Conservation (phyloP, 1,140 invertebrate species). For the Olivierus martensii region DNA sequence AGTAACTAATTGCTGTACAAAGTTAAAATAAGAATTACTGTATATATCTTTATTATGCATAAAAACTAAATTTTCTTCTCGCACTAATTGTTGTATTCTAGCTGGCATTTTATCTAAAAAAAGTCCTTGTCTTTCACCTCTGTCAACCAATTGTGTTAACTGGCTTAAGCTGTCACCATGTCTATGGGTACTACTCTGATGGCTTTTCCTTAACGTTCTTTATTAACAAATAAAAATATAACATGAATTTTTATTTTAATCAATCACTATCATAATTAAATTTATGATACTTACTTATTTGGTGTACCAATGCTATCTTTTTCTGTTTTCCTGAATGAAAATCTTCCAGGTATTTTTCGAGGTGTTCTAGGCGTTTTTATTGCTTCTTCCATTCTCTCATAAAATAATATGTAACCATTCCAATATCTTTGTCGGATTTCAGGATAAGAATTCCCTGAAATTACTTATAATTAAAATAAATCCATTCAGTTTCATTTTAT, state of each 20-base stretch:
- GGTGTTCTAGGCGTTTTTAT: conserved; percentile 28
- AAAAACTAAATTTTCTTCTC: conserved; percentile 39
- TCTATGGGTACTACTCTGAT: not conserved
- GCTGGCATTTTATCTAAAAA: conserved; percentile 37
- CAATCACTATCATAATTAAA: not conserved
- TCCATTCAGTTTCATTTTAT: not conserved
- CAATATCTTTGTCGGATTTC: conserved; percentile 38
- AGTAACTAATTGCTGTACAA: conserved; percentile 35
- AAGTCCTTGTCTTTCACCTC: conserved; percentile 36
- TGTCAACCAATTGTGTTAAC: conserved; percentile 38
- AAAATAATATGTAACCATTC: conserved; percentile 47
- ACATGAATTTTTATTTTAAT: conserved; percentile 13
- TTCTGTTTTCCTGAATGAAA: conserved; percentile 17
- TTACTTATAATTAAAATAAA: not conserved
- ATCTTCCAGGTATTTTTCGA: conserved; percentile 21
- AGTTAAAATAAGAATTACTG: conserved; percentile 38
- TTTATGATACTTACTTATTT: conserved; percentile 3
- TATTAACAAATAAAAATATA: conserved; percentile 1
- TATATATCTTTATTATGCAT: conserved; percentile 41
- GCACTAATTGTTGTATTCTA: conserved; percentile 34
- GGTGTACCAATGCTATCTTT: not conserved
- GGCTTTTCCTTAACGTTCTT: not conserved
- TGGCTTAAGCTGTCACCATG: conserved; percentile 35
- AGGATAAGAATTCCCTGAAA: conserved; percentile 27
- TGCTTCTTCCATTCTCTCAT: conserved; percentile 33